Percentiles rank a stretch among this genome's conserved stretches.
Evolutionary conservation across 2,888 invertebrate genomes (phyloP).

Genomic region (Phoenoteleia sp.): DNA sequence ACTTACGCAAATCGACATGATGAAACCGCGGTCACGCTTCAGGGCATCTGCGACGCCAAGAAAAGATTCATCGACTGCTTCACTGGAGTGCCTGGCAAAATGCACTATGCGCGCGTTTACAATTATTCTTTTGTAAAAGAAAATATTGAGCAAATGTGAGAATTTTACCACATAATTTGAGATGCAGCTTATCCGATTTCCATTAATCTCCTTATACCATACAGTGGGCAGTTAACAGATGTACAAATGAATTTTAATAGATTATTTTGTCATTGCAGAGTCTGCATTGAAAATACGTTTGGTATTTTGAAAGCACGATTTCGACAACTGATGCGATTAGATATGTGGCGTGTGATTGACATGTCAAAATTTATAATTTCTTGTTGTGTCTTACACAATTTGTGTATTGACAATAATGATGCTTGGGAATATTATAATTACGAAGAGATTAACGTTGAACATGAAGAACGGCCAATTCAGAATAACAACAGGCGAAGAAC

Average conservation of each 20-base stretch:
- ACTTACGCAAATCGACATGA: background rate
- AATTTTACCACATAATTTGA: background rate
- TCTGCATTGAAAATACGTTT: background rate
- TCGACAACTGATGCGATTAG: background rate
- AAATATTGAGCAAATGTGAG: background rate
- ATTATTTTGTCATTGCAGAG: background rate
- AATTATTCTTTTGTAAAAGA: background rate
- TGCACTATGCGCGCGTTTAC: background rate
- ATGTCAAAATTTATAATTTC: constrained; percentile 2
- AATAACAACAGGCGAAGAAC: too few relatives aligned
- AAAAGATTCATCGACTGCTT: background rate
- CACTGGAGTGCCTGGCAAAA: background rate
- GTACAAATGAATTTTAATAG: background rate
- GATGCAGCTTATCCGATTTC: background rate
- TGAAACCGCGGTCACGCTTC: background rate
- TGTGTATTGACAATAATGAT: constrained; percentile 1
- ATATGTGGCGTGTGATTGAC: background rate
- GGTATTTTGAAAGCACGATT: background rate
- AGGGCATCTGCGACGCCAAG: background rate
- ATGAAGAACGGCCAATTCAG: too few relatives aligned
- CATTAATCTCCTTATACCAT: background rate
- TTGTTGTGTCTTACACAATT: constrained; percentile 11
- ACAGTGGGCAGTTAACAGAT: background rate
- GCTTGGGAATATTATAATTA: background rate
- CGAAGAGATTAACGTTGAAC: too few relatives aligned